Base-by-base conservation (phyloP, 2,888 invertebrate species). In the Tethea ocularis region DNA sequence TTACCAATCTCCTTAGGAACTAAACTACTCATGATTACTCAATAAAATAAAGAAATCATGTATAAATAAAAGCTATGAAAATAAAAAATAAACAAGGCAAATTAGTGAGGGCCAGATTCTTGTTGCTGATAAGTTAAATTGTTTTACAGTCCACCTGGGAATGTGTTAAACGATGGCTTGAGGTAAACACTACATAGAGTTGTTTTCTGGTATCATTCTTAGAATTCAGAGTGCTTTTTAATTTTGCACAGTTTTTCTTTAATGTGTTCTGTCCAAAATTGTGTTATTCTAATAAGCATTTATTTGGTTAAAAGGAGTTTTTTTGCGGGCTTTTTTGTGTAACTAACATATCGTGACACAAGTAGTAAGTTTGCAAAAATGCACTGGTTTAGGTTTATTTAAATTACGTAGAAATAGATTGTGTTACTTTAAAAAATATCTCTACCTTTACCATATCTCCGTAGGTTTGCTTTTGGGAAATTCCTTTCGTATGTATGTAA, bases 131-230 rank as follows among this genome's bases (percentile, higher is more conserved):
- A 46, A 46, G 20, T 46, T 10, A 46, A 46, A 46, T 46, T 46
- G 10, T 46, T 86, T 89, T 86, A 69, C 91, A 92, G 92, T 86
- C 84, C 85, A 72, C 87, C 88, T 64, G 89, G 90, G 84, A 84
- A 85, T 77, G 85, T 87, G 72, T 74, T 84, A 80, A 80, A 80
- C 73, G 83, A 83, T 76, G 83, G 80, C 69, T 72, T 78, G 86
- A 92, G 92, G 92, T 92, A 91, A 88, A 29, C 56, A 51, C 53
- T 38, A 58, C 52, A 62, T 60, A 57, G 29, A 51, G 29, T 54
- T 60, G 29, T 52, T 29, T 56, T 59, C 51, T 52, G 20, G 26
- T 24, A 10, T 60, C 57, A 56, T 29, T 60, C 53, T 58, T 52
- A 56, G 20, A 54, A 58, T 62, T 53, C 60, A 64, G 26, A 61